Conservation (phyloP, 2,888 invertebrate species). For the Spisula solida region DNA sequence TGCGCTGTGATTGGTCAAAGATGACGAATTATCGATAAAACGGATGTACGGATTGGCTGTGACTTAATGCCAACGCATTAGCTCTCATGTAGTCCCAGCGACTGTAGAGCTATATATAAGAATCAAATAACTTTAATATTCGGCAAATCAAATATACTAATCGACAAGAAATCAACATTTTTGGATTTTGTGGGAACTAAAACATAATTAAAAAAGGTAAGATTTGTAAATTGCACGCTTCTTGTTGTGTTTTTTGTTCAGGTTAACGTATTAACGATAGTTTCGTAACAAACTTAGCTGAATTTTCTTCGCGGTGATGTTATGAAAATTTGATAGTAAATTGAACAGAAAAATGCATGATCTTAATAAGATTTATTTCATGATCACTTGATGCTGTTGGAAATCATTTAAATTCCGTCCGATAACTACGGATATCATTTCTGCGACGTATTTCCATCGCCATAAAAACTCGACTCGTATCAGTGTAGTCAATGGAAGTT, state of each 20-base stretch:
- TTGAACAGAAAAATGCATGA: background rate
- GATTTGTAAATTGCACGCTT: background rate
- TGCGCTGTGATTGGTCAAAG: constrained; percentile 61
- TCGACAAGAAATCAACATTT: constrained; percentile 1
- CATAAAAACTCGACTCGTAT: background rate
- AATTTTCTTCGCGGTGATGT: background rate
- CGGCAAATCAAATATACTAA: constrained; percentile 28
- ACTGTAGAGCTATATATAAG: constrained; percentile 29
- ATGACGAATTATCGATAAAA: constrained; percentile 55
- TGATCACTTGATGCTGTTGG: background rate
- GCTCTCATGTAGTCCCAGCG: constrained; percentile 3
- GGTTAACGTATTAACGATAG: background rate
- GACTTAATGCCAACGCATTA: constrained; percentile 28
- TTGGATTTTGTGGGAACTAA: constrained; percentile 20
- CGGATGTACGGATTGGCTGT: constrained; percentile 64
- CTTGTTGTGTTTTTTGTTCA: background rate
- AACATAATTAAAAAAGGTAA: constrained; percentile 4
- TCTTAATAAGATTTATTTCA: background rate
- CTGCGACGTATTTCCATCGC: background rate
- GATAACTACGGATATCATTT: background rate
- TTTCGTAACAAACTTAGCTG: background rate
- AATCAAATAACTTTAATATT: constrained; percentile 28
- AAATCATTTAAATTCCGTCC: background rate
- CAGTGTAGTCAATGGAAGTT: background rate
- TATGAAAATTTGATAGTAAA: background rate